These are phyloP conservation scores for Heliothis subflexa DNA, from an alignment of 1,140 invertebrate species.

Conservation along the genomic window DNA sequence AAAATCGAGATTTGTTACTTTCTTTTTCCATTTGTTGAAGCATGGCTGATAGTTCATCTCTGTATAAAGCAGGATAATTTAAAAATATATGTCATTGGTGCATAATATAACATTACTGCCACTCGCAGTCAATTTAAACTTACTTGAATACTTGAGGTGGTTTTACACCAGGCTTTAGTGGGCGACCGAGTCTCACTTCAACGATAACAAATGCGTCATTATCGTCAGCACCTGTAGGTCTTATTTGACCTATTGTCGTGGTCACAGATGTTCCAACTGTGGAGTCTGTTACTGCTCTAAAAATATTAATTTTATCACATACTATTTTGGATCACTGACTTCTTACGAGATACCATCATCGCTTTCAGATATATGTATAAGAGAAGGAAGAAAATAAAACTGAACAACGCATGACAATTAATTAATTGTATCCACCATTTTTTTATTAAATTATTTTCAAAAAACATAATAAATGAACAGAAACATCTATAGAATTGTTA, in stretches of 20 bases:
- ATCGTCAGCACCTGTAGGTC: constrained; percentile 64
- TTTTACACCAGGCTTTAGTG: constrained; percentile 61
- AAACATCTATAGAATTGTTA: neutral
- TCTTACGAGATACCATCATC: no score
- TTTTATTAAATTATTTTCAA: no score
- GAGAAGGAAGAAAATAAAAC: no score
- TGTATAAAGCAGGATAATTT: constrained; percentile 48
- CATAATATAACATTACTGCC: neutral
- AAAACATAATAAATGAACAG: no score
- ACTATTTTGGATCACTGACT: neutral
- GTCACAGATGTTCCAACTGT: constrained; percentile 49
- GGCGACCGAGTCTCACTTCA: constrained; percentile 64
- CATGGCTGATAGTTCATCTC: constrained; percentile 72
- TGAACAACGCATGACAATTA: no score
- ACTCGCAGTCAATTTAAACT: neutral
- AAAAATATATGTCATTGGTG: no score
- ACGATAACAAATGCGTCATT: constrained; percentile 68
- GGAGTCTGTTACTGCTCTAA: constrained; percentile 61
- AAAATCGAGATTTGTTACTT: constrained; percentile 58
- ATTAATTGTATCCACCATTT: no score
- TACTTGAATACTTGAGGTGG: constrained; percentile 65
- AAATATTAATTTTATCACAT: constrained; percentile 13
- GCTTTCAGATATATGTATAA: no score
- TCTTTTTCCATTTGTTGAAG: constrained; percentile 62
- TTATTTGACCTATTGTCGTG: constrained; percentile 42